These are phyloP conservation scores for Pachyrhynchus sulphureomaculatus DNA, from an alignment of 1,140 invertebrate species.

Conservation along the genomic window DNA sequence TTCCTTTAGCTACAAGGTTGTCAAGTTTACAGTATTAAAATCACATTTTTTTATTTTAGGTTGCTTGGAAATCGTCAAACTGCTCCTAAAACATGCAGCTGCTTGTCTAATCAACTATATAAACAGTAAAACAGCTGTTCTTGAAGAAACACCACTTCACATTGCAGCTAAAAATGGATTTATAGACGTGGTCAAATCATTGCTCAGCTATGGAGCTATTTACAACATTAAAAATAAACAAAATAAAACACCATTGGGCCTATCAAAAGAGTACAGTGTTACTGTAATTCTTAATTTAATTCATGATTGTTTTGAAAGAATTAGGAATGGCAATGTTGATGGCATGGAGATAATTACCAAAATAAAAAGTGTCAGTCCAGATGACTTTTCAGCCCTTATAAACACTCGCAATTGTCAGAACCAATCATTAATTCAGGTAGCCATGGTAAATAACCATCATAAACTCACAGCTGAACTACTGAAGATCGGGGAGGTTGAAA, in stretches of 20 bases:
- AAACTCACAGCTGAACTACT: no score
- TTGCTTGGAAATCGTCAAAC: neutral
- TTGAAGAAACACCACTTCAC: neutral
- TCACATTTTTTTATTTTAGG: no score
- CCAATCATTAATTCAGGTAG: slow-evolving; percentile 7
- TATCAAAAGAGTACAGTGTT: neutral
- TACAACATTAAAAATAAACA: slow-evolving; percentile 7
- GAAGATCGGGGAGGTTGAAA: no score
- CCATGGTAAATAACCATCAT: neutral
- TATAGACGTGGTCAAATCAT: neutral
- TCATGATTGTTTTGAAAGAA: neutral
- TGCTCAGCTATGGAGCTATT: slow-evolving; percentile 1
- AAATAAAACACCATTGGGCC: neutral
- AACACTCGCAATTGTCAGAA: slow-evolving; percentile 4
- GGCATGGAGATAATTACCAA: slow-evolving; percentile 1
- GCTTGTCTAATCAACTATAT: no score
- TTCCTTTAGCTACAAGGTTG: no score
- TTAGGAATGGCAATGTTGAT: neutral
- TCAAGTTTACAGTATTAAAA: no score
- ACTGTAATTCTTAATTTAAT: neutral
- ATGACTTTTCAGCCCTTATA: neutral
- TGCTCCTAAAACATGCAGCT: slow-evolving; percentile 1
- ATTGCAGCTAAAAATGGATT: slow-evolving; percentile 12
- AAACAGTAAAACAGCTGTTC: neutral
- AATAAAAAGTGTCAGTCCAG: neutral